Evolutionary conservation across 1,140 invertebrate genomes (phyloP), one percentile per base, ranked within the genome.

Genomic region (Calliphora vicina): DNA sequence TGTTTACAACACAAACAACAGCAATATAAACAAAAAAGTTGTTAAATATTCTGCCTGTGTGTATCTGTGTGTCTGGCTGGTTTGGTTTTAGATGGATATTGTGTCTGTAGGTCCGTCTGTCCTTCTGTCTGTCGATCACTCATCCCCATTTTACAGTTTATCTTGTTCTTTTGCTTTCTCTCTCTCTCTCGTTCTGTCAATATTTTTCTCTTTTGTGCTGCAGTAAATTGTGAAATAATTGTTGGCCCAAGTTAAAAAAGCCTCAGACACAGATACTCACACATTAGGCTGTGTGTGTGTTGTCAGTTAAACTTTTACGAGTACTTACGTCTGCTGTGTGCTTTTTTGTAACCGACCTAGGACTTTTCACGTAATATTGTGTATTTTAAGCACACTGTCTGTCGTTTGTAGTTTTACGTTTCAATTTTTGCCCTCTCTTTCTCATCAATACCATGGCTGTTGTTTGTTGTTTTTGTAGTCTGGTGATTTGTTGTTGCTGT

Each of bases 311-410:
- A 35, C 15, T n/a, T 76, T 29, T n/a, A 73, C 27, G 25, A 17
- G 15, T 35, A 35, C 35, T 8, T 43, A 17, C n/a, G 13, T 73
- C 8, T 26, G n/a, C 8, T 26, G n/a, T n/a, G 73, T 29, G 29
- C 73, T 76, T 76, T 35, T 76, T 76, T 78, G 74, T 78, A 78
- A 78, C 74, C 74, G 74, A 78, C 74, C 74, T 78, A 78, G 35
- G 74, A 78, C 42, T 42, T 78, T 42, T 43, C 74, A 78, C 74
- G 74, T 78, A 78, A 43, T 78, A 78, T 78, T 78, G 74, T 78
- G 74, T 78, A 78, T 78, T 78, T 78, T 43, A 78, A 78, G 29
- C 74, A 78, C 74, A 35, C 74, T 25, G 74, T 78, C 35, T 50
- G 1, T 17, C 35, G 35, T 35, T 35, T 57, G 50, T 57, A 57